Evolutionary conservation across 2,113 vertebrate genomes (phyloP).

Genomic region (Theropithecus gelada): DNA sequence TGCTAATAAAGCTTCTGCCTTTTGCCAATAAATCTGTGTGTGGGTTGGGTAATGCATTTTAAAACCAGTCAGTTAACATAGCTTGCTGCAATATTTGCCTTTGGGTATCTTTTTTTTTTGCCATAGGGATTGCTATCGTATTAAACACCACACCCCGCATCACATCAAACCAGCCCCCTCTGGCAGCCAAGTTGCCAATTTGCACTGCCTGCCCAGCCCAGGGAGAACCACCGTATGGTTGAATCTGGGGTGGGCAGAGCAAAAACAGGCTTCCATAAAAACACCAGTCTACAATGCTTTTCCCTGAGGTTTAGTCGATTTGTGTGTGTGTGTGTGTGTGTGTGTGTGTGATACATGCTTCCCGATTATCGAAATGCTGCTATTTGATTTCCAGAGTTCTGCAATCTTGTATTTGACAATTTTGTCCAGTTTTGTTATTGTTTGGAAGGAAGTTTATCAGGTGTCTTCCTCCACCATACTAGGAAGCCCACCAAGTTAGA

Average conservation of each 20-base stretch:
- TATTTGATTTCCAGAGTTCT: background rate
- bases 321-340: no score
- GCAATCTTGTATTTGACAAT: background rate
- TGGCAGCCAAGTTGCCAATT: accelerated
- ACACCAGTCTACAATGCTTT: accelerated
- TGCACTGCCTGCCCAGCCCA: accelerated
- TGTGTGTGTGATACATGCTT: background rate
- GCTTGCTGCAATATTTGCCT: background rate
- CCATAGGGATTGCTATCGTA: background rate
- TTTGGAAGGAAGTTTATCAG: background rate
- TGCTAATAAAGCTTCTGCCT: background rate
- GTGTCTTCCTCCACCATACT: background rate
- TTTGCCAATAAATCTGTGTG: no score
- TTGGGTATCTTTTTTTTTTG: background rate
- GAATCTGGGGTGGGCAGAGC: background rate
- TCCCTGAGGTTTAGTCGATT: accelerated
- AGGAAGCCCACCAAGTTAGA: background rate
- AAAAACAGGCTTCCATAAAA: no score
- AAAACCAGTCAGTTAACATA: background rate
- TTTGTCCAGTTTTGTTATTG: background rate
- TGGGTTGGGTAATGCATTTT: background rate
- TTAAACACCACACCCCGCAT: background rate
- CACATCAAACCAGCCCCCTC: background rate
- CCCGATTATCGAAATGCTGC: background rate
- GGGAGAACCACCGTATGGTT: accelerated